phyloP scores from a whole-genome alignment of 2,797 vertebrate genomes.

The Onychomys leucogaster region DNA sequence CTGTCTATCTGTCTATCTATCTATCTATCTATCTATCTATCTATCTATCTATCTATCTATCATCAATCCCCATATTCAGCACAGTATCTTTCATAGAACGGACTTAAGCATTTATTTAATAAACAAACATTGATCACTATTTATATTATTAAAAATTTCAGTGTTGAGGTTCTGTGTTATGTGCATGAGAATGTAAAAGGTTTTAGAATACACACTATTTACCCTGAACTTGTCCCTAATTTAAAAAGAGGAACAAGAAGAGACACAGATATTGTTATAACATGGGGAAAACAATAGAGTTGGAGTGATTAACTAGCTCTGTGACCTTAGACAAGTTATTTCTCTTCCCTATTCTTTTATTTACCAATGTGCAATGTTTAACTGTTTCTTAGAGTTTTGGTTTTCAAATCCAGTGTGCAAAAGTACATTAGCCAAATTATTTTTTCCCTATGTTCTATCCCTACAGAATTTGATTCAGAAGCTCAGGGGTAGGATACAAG shows the following conservation, averaged over 20 bases:
- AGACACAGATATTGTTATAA: background rate
- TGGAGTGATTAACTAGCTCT: background rate
- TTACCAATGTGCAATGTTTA: conserved; percentile 28
- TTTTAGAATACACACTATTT: background rate
- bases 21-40: too few relatives aligned
- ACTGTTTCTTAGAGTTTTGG: conserved; percentile 8
- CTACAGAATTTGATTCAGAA: conserved; percentile 18
- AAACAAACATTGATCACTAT: conserved; percentile 14
- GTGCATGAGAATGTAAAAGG: background rate
- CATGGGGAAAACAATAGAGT: background rate
- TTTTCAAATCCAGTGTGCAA: conserved; percentile 7
- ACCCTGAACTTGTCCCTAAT: conserved; percentile 9
- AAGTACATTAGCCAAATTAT: background rate
- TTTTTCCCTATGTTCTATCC: background rate
- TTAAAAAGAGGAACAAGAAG: conserved; percentile 39
- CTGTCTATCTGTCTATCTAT: too few relatives aligned
- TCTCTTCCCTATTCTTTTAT: conserved; percentile 24
- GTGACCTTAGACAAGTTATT: background rate
- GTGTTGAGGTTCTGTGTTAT: conserved; percentile 16
- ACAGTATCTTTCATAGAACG: background rate
- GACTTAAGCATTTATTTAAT: conserved; percentile 11
- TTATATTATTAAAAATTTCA: conserved; percentile 8
- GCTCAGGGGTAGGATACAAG: background rate
- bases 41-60: background rate
- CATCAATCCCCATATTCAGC: background rate